These are phyloP conservation scores for Tortricodes alternella DNA, from an alignment of 2,888 invertebrate genomes.

Conservation along the genomic window DNA sequence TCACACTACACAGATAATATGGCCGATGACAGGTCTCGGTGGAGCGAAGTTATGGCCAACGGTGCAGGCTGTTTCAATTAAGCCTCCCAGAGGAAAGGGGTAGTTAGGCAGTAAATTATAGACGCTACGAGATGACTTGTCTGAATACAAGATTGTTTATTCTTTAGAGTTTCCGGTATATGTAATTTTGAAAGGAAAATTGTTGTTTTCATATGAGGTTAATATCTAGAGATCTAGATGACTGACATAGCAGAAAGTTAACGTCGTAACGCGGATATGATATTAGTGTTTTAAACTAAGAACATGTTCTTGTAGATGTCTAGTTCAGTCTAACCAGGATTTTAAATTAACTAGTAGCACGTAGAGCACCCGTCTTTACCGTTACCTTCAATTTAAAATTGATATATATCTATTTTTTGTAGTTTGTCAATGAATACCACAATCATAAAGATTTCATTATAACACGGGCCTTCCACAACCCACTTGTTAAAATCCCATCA, in stretches of 20 bases:
- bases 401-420: too few relatives aligned
- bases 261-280: not conserved
- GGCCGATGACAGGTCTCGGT: slow-evolving; percentile 24
- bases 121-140: slow-evolving; percentile 44
- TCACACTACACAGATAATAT: slow-evolving; percentile 13
- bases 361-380: too few relatives aligned
- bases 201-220: not conserved
- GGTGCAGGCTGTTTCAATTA: slow-evolving; percentile 30
- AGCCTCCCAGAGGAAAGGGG: slow-evolving; percentile 38
- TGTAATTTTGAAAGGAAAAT: slow-evolving; percentile 10
- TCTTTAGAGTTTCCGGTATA: slow-evolving; percentile 45
- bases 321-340: too few relatives aligned
- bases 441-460: too few relatives aligned
- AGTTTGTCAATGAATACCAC: too few relatives aligned
- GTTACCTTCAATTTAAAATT: too few relatives aligned
- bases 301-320: too few relatives aligned
- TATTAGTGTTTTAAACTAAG: not conserved
- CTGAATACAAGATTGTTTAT: slow-evolving; percentile 53
- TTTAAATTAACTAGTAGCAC: too few relatives aligned
- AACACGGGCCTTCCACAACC: too few relatives aligned
- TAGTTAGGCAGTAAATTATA: slow-evolving; percentile 56
- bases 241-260: not conserved
- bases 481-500: too few relatives aligned
- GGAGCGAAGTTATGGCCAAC: slow-evolving; percentile 22
- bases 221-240: not conserved